Percentiles rank a stretch among this genome's conserved stretches.
phyloP scores from a whole-genome alignment of 2,113 vertebrate species.

The Pelusios castaneus region DNA sequence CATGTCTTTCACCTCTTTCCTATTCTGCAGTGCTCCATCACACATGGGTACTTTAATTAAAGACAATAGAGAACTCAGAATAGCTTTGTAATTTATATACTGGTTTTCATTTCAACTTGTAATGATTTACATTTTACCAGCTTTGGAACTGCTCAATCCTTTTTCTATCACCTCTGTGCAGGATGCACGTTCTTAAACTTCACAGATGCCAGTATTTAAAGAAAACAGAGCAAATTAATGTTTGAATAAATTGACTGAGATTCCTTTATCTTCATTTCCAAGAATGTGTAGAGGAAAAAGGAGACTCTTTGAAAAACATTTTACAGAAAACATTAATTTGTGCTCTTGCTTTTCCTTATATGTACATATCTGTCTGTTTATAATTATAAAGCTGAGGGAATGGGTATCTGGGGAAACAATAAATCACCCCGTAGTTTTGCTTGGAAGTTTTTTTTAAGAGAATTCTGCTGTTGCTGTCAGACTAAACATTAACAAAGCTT shows the following conservation, averaged over 20 bases:
- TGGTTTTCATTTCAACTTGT: neutral
- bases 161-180: neutral
- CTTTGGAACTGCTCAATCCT: neutral
- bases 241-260: neutral
- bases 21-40: fast-evolving
- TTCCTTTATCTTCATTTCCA: neutral
- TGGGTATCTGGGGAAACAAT: neutral
- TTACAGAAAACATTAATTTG: neutral
- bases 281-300: neutral
- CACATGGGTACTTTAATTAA: neutral
- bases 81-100: neutral
- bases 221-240: neutral
- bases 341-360: fast-evolving
- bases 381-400: neutral
- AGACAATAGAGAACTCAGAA: neutral
- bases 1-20: neutral
- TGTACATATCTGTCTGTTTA: neutral
- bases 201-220: neutral
- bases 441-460: neutral
- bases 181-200: neutral
- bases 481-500: fast-evolving
- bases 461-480: neutral
- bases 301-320: neutral
- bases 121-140: neutral
- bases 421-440: fast-evolving